Evolutionary conservation across 2,888 invertebrate species (phyloP), one percentile per base, ranked within the genome.

Genomic region (Nesidiocoris tenuis): DNA sequence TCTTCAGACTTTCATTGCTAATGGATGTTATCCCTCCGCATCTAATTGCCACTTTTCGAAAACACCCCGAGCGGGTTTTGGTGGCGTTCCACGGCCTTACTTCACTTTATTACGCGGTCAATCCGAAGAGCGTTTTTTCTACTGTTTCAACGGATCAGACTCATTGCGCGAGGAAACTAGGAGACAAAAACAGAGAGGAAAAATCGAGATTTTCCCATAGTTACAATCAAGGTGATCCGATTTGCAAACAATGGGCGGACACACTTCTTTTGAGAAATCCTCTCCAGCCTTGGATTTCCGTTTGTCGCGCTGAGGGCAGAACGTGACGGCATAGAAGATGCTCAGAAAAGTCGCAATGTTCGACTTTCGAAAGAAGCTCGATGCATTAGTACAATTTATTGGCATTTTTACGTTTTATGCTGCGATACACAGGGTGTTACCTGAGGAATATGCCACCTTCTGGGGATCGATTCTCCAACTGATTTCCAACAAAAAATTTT

Each of bases 211-310:
- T 72, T 72, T 72, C 72, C 61, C 72, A 61, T 72, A 61, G 72
- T 72, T 72, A 72, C 39, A 21, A 72, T 72, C 72, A 72, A 72
- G 61, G 61, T 72, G 72, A 72, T 72, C 39, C 61, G 63, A 72
- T 72, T 72, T 72, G 72, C 72, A 72, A 61, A 72, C 72, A 72
- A 72, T 72, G 22, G 72, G 54, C 72, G 72, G 72, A 72, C 72
- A 72, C 22, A 17, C 22, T 61, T 72, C 22, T 67, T 67, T 56
- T 21, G 21, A 55, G 56, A 39, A 39, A 39, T 39, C 39, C 39
- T 54, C 59, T 18, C 39, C 5, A 3, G 39, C 12, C 39, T 39
- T 39, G 39, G 39, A 12, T 39, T 39, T 39, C 39, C 39, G n/a
- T 39, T 39, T 39, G 39, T 39, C 39, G 39, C 39, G 12, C 39